Base-by-base conservation (phyloP, 2,113 vertebrate genomes). In the Scomber scombrus region DNA sequence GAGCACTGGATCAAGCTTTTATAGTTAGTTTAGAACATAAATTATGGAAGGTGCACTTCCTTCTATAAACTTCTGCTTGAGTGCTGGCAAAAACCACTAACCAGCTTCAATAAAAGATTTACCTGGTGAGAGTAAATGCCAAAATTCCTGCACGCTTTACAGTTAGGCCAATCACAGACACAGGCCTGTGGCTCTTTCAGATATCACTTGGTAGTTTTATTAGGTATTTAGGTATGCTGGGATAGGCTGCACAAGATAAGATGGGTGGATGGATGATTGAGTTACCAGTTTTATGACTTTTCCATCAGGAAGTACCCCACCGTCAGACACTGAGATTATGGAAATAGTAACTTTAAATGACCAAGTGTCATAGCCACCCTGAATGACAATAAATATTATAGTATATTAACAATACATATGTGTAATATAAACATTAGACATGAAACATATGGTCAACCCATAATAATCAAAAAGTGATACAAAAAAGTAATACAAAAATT, bases 11-110 rank as follows among this genome's bases (percentile, higher is more conserved):
- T 70, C 58, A 64, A 64, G 72, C 50, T 72, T 66, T 49, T 50
- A 63, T 51, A 19, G 58, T 55, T 21, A 43, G 16, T 67, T 73
- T 19, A 29, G 63, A 46, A 23, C 45, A 75, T 78, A 47, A 81
- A 87, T 87, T 71, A 71, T 60, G 18, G 45, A 85, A 52, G 70
- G 51, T 72, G 57, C 46, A 61, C 79, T 75, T 88, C 78, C 71
- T 64, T 71, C 61, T 29, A 72, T 76, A 82, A 76, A 72, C 55
- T 21, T 51, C 47, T 23, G 50, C 65, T 26, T 75, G 66, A 82
- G 60, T 71, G 74, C 66, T 58, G 49, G 43, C 60, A 29, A 68
- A 82, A 78, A 67, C 54, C 65, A 75, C 43, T 67, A 81, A 57
- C 45, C 19, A 5, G 23, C 55, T 75, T 63, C 74, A 57, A 69